A percentile compares a stretch with the other conserved stretches of the same genome.
These are phyloP conservation scores for Hetaerina titia DNA, from an alignment of 2,888 invertebrate genomes.

Conservation along the genomic window DNA sequence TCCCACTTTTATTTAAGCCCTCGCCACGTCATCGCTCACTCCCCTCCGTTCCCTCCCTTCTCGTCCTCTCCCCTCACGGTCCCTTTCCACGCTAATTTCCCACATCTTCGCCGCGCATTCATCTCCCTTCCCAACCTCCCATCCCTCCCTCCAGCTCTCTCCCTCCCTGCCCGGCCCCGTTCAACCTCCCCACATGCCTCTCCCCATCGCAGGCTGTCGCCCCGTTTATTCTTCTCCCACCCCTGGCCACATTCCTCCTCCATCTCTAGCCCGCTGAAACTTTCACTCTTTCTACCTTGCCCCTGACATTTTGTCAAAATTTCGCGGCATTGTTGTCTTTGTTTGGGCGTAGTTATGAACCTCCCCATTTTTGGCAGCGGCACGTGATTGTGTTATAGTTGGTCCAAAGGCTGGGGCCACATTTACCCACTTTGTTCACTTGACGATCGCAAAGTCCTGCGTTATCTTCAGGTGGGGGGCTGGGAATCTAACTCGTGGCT, in stretches of 20 bases:
- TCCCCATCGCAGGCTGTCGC: not conserved
- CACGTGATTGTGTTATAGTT: no score
- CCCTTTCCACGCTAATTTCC: not conserved
- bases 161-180: not conserved
- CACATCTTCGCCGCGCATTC: not conserved
- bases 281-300: constrained; percentile 5
- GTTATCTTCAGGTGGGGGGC: no score
- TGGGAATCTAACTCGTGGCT: no score
- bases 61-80: no score
- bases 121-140: not conserved
- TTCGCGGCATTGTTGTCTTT: not conserved
- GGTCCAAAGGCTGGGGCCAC: no score
- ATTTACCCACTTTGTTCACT: no score
- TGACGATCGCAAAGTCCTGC: no score
- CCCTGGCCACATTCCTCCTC: not conserved
- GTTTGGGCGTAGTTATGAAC: no score
- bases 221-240: not conserved
- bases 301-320: constrained; percentile 27
- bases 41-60: not conserved
- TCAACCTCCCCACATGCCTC: not conserved
- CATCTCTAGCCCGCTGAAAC: not conserved
- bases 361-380: no score
- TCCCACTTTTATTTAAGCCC: constrained; percentile 31
- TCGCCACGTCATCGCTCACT: constrained; percentile 25
- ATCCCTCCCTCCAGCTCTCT: not conserved